Evolutionary conservation across 2,113 vertebrate genomes (phyloP).

Genomic region (Tupaia tana): DNA sequence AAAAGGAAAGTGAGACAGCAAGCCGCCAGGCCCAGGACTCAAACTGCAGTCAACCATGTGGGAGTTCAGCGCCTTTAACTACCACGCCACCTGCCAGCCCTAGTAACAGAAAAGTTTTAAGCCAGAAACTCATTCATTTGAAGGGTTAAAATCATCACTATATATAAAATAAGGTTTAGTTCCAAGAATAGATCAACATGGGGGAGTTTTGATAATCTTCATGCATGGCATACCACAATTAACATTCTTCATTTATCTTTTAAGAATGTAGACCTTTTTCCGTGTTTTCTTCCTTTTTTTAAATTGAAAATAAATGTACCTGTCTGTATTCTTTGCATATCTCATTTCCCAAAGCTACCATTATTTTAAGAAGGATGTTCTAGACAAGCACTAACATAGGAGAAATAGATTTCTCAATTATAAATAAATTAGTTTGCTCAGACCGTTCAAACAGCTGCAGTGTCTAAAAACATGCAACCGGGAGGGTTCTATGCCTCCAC

Average conservation of each 20-base stretch:
- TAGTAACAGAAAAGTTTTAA: neutral
- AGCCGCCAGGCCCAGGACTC: too few species aligned
- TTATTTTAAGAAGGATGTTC: slow-evolving; percentile 19
- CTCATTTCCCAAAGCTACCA: neutral
- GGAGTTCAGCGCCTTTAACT: too few species aligned
- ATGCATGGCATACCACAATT: neutral
- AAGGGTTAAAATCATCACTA: neutral
- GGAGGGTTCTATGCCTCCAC: neutral
- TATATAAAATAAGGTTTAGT: neutral
- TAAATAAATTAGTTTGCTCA: slow-evolving; percentile 49
- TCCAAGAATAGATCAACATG: neutral
- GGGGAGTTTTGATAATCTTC: neutral
- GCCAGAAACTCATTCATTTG: neutral
- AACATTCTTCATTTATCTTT: neutral
- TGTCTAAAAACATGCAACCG: neutral
- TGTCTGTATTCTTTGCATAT: neutral
- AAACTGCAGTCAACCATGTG: too few species aligned
- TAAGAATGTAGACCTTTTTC: neutral
- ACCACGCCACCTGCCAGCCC: too few species aligned
- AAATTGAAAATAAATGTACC: slow-evolving; percentile 15
- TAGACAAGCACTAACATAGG: neutral
- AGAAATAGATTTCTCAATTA: neutral
- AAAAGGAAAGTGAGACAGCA: too few species aligned
- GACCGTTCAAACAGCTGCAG: slow-evolving; percentile 61
- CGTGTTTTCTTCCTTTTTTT: neutral